Evolutionary conservation across 2,113 vertebrate genomes (phyloP).

Genomic region (Oxygymnocypris stewartii): DNA sequence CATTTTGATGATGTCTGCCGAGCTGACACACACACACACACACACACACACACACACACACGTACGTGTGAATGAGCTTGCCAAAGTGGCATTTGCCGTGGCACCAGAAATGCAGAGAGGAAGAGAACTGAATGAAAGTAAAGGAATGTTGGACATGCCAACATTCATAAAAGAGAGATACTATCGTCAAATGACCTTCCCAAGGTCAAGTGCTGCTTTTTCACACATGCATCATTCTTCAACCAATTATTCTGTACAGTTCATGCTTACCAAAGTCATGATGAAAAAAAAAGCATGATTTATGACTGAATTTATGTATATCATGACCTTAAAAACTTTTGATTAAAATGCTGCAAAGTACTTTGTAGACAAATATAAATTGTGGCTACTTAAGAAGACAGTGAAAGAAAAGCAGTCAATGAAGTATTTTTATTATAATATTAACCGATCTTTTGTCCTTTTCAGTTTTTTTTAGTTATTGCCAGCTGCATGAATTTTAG

Average conservation of each 20-base stretch:
- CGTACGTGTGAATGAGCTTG: slow-evolving; percentile 47
- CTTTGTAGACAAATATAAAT: neutral
- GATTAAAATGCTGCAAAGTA: neutral
- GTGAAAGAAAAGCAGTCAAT: neutral
- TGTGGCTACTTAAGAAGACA: neutral
- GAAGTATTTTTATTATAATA: neutral
- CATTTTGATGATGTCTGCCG: slow-evolving; percentile 53
- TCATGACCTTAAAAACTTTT: neutral
- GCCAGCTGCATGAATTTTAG: too few relatives aligned
- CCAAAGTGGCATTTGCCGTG: slow-evolving; percentile 48
- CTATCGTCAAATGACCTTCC: slow-evolving; percentile 1
- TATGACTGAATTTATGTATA: neutral
- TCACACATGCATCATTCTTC: neutral
- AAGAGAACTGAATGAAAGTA: slow-evolving; percentile 1
- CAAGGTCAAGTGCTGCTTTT: slow-evolving; percentile 24
- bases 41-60: slow-evolving; percentile 30
- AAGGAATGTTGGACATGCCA: slow-evolving; percentile 11
- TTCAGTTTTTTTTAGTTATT: too few relatives aligned
- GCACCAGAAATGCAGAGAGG: slow-evolving; percentile 17
- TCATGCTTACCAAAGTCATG: neutral
- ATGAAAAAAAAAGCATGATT: neutral
- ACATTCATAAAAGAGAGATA: slow-evolving; percentile 21
- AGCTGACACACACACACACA: slow-evolving; percentile 23
- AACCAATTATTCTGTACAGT: neutral
- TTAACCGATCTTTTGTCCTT: too few relatives aligned